Evolutionary conservation across 2,797 vertebrate species (phyloP).

Genomic region (Gymnothorax reevesii): DNA sequence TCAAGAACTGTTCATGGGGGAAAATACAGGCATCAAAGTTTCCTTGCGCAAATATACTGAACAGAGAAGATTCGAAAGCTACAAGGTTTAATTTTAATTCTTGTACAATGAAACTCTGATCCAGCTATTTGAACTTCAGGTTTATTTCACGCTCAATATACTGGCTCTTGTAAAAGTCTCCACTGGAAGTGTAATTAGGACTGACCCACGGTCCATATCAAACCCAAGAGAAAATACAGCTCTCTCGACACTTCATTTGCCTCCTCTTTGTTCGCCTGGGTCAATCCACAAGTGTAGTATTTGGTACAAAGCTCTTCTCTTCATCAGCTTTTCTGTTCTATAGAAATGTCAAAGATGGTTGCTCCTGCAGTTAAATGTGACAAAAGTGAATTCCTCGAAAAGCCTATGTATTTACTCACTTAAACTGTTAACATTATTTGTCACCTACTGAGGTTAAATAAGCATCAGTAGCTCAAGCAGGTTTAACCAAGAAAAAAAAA

Average conservation of each 20-base stretch:
- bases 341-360: background rate
- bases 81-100: conserved; percentile 32
- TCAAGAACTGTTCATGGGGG: background rate
- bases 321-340: background rate
- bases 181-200: conserved; percentile 57
- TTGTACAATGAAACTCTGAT: conserved; percentile 37
- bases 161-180: conserved; percentile 43
- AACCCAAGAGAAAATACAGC: conserved; percentile 34
- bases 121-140: conserved; percentile 39
- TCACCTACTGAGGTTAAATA: background rate
- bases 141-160: conserved; percentile 44
- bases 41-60: background rate
- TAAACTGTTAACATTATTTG: background rate
- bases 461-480: background rate
- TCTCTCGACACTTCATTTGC: background rate
- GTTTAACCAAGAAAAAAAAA: background rate
- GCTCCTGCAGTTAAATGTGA: background rate
- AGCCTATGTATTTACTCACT: too few relatives aligned
- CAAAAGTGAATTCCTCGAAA: background rate
- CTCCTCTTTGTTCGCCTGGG: background rate
- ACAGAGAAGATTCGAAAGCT: conserved; percentile 23
- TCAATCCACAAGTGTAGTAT: background rate
- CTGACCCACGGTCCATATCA: conserved; percentile 44
- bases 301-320: background rate
- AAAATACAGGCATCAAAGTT: background rate